Conservation (phyloP, 1,140 invertebrate species). For the Aphidius ervi region DNA sequence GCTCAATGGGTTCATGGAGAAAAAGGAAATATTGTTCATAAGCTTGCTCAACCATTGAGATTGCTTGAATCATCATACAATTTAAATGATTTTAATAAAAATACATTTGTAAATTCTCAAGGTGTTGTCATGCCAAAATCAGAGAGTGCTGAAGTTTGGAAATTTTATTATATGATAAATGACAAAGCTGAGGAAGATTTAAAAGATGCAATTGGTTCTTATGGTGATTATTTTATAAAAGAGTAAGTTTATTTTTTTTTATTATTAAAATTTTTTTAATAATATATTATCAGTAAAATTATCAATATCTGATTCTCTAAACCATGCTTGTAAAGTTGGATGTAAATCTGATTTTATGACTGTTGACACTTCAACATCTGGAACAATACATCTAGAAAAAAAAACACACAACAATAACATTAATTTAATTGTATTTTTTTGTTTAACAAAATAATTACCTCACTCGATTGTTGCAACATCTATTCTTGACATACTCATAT, state of each 20-base stretch:
- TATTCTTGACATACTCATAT: conserved; percentile 36
- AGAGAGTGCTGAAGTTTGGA: conserved; percentile 20
- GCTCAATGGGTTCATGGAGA: conserved; percentile 55
- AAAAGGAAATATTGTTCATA: conserved; percentile 35
- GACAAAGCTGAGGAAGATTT: conserved; percentile 19
- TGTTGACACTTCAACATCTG: conserved; percentile 30
- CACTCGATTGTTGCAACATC: conserved; percentile 37
- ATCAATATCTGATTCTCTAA: conserved; percentile 35
- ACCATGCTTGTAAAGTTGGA: conserved; percentile 41
- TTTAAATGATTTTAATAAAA: conserved; percentile 20
- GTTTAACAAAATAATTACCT: conserved; percentile 26
- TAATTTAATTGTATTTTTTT: conserved; percentile 9
- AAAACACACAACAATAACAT: conserved; percentile 5
- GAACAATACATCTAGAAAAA: conserved; percentile 36
- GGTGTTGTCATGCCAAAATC: conserved; percentile 25
- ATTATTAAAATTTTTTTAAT: conserved; percentile 31
- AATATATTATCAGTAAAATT: conserved; percentile 35
- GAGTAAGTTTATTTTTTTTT: conserved; percentile 12
- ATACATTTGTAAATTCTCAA: conserved; percentile 19
- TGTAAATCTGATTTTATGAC: conserved; percentile 31
- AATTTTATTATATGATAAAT: conserved; percentile 19
- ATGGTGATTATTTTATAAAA: conserved; percentile 24
- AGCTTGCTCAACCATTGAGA: conserved; percentile 27
- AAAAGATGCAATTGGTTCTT: conserved; percentile 21
- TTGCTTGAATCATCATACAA: conserved; percentile 23